These are phyloP conservation scores for Malaclemys terrapin DNA, from an alignment of 2,113 vertebrate species.

Conservation along the genomic window DNA sequence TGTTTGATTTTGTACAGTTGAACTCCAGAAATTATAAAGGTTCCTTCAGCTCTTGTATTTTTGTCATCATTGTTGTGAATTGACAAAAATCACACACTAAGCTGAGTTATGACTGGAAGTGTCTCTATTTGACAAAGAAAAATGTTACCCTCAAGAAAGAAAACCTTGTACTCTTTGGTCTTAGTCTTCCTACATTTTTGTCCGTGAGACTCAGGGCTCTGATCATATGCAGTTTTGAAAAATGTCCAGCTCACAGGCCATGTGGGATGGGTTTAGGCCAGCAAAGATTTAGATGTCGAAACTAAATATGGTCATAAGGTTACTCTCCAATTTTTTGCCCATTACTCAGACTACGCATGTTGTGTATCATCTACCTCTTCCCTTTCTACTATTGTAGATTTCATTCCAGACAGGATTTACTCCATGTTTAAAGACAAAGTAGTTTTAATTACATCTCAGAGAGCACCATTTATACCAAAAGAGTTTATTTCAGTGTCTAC, in stretches of 20 bases:
- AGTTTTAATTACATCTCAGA: conserved; percentile 37
- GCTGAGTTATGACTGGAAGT: conserved; percentile 31
- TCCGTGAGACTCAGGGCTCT: conserved; percentile 76
- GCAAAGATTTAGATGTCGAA: conserved; percentile 72
- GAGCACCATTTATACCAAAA: conserved; percentile 41
- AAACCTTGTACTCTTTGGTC: conserved; percentile 58
- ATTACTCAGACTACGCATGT: conserved; percentile 60
- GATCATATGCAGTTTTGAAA: conserved; percentile 68
- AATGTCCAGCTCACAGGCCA: conserved; percentile 66
- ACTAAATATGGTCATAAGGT: conserved; percentile 75
- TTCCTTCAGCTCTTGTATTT: not conserved
- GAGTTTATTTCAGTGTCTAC: not conserved
- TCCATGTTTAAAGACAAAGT: not conserved
- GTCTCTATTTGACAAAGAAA: conserved; percentile 55
- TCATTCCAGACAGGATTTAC: conserved; percentile 43
- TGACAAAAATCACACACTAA: conserved; percentile 35
- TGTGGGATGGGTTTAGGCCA: conserved; percentile 50
- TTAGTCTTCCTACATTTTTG: conserved; percentile 65
- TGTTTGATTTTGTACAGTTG: not conserved
- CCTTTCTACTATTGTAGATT: conserved; percentile 1
- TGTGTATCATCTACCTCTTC: conserved; percentile 41
- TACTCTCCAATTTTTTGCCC: conserved; percentile 62
- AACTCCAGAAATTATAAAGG: conserved; percentile 1
- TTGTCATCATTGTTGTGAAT: not conserved
- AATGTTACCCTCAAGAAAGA: conserved; percentile 58